Conservation (phyloP, 2,888 invertebrate genomes). For the Drosophila gaucha region DNA sequence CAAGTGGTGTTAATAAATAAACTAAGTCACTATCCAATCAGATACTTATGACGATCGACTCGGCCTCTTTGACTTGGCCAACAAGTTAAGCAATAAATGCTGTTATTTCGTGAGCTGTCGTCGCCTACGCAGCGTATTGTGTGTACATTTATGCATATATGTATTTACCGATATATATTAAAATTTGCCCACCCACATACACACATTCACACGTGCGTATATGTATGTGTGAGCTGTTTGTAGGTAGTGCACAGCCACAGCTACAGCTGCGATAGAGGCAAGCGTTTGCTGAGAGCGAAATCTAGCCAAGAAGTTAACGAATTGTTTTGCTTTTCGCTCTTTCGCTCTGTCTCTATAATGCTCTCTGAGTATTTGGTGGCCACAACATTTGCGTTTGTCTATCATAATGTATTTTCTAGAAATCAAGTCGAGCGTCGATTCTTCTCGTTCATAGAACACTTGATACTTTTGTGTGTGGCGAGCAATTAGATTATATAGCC, state of each 20-base stretch:
- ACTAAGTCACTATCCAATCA: conserved; percentile 35
- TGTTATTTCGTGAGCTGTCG: conserved; percentile 43
- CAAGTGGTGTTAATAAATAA: conserved; percentile 1
- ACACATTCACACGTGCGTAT: conserved; percentile 8
- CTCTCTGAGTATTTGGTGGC: conserved; percentile 1
- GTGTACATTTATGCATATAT: background rate
- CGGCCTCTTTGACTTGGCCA: conserved; percentile 39
- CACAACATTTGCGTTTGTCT: conserved; percentile 56
- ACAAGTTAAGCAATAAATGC: conserved; percentile 46
- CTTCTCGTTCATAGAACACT: conserved; percentile 46
- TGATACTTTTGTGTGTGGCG: conserved; percentile 48
- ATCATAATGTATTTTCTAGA: conserved; percentile 65
- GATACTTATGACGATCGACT: conserved; percentile 18
- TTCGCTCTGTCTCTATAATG: conserved; percentile 3
- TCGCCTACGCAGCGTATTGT: conserved; percentile 39
- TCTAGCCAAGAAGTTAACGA: conserved; percentile 28
- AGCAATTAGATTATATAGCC: conserved; percentile 57
- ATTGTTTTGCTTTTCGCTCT: conserved; percentile 16
- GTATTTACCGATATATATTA: conserved; percentile 4
- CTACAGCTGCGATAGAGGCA: conserved; percentile 34
- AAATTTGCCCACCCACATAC: conserved; percentile 46
- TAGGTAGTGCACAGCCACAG: conserved; percentile 41
- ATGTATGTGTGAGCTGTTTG: conserved; percentile 6
- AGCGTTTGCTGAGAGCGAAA: conserved; percentile 24
- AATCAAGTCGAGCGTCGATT: conserved; percentile 42